These are phyloP conservation scores for roundworm (Caenorhabditis elegans) DNA, from an alignment of 1,140 invertebrate species.

Conservation along the genomic window DNA sequence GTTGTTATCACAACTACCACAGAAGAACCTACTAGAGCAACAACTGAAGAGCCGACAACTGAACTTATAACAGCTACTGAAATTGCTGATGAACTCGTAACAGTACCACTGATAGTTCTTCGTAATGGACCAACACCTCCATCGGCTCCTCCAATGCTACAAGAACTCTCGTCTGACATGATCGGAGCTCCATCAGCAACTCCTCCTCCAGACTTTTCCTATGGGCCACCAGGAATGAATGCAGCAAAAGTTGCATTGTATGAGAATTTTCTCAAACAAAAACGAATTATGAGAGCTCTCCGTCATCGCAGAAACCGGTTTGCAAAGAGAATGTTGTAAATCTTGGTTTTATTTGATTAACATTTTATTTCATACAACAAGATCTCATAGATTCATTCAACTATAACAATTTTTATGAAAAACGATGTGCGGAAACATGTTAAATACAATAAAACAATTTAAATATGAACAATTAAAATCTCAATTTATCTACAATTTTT, in stretches of 20 bases:
- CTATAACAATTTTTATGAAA: no score
- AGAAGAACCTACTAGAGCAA: background rate
- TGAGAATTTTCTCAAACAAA: constrained; percentile 11
- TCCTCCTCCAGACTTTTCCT: background rate
- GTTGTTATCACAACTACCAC: background rate
- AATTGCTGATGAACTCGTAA: background rate
- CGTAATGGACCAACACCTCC: background rate
- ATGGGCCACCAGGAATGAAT: constrained; percentile 8
- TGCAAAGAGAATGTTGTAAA: background rate
- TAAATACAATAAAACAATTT: no score
- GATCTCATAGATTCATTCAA: background rate
- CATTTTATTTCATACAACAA: no score
- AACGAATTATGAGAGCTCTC: background rate
- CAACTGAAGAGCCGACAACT: background rate
- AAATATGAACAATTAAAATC: no score
- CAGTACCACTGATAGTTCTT: background rate
- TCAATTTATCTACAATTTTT: no score
- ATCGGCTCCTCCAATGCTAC: background rate
- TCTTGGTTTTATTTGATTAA: background rate
- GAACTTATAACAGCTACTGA: background rate
- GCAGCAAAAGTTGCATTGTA: background rate
- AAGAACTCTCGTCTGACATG: background rate
- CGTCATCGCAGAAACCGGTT: background rate
- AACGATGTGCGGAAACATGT: no score
- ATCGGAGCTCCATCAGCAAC: constrained; percentile 18